A percentile compares a stretch with the other conserved stretches of the same genome.
Evolutionary conservation across 2,797 vertebrate genomes (phyloP).

Genomic region (Hemibagrus guttatus): DNA sequence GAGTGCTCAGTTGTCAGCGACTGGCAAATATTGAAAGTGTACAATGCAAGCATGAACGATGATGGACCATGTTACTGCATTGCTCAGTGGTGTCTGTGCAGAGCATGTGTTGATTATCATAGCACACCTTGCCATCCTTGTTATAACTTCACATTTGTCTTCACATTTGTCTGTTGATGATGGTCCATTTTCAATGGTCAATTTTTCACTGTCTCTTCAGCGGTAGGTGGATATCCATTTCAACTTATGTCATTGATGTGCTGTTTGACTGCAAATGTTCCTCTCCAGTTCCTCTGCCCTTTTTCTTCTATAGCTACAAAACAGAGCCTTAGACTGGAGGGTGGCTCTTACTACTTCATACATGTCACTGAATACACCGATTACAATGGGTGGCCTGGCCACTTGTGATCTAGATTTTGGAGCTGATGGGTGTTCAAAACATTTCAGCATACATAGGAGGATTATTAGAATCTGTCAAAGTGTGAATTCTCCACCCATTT

Average conservation of each 20-base stretch:
- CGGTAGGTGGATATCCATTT: conserved; percentile 52
- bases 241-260: conserved; percentile 51
- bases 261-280: conserved; percentile 53
- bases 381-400: conserved; percentile 40
- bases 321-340: conserved; percentile 37
- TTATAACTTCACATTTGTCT: conserved; percentile 59
- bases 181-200: conserved; percentile 39
- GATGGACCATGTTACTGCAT: conserved; percentile 67
- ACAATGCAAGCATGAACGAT: conserved; percentile 58
- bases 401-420: not conserved
- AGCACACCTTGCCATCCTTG: conserved; percentile 50
- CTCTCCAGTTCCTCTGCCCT: conserved; percentile 39
- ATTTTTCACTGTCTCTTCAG: conserved; percentile 53
- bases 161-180: conserved; percentile 56
- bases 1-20: conserved; percentile 67
- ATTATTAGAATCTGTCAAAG: not conserved
- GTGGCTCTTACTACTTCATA: conserved; percentile 27
- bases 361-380: conserved; percentile 15
- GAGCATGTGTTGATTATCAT: conserved; percentile 62
- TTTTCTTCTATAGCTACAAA: conserved; percentile 35
- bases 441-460: conserved; percentile 2
- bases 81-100: conserved; percentile 61
- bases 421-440: not conserved
- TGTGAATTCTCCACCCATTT: conserved; percentile 27
- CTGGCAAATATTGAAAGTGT: conserved; percentile 56